Evolutionary conservation across 2,113 vertebrate genomes (phyloP), one percentile per base, ranked within the genome.

Genomic region (Abramis brama): DNA sequence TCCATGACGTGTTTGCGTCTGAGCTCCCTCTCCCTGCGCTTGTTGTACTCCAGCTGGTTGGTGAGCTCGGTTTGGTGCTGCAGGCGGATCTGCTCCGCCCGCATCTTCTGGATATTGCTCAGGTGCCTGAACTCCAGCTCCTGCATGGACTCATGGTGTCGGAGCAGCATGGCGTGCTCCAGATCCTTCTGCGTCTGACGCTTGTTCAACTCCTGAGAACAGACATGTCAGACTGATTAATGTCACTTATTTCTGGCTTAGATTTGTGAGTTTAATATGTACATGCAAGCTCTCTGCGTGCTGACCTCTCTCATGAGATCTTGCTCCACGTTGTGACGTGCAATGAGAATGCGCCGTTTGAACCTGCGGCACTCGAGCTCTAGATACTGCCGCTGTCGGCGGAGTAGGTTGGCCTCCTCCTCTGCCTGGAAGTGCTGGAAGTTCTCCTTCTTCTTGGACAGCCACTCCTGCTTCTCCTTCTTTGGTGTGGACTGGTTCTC

Each of bases 11-110:
- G 98, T 90, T 99, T 99, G 70, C 98, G 96, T 66, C 98, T 93
- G 87, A 99, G 94, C 92, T 99, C 98, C 62, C 98, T 92, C 94
- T 99, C 98, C 50, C 97, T 95, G 90, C 98, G 95, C 90, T 99
- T 99, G 94, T 99, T 99, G 93, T 99, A 99, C 25, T 99, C 98
- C 92, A 98, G 96, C 95, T 99, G 98, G 94, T 99, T 99, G 92
- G 97, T 98, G 90, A 99, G 98, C 93, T 99, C 98, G 0, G 97
- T 99, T 92, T 98, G 97, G 95, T 99, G 98, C 93, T 99, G 98
- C 86, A 98, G 94, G 36, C 97, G 96, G 89, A 96, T 99, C 90
- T 99, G 96, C 91, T 99, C 98, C 1, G 96, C 96, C 89, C 98
- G 96, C 91, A 97, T 98, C 92, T 96, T 97, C 93, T 99, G 98